A percentile compares a stretch with the other conserved stretches of the same genome.
phyloP scores from a whole-genome alignment of 1,140 invertebrate species.

The Yoshiicerus persimilis region DNA sequence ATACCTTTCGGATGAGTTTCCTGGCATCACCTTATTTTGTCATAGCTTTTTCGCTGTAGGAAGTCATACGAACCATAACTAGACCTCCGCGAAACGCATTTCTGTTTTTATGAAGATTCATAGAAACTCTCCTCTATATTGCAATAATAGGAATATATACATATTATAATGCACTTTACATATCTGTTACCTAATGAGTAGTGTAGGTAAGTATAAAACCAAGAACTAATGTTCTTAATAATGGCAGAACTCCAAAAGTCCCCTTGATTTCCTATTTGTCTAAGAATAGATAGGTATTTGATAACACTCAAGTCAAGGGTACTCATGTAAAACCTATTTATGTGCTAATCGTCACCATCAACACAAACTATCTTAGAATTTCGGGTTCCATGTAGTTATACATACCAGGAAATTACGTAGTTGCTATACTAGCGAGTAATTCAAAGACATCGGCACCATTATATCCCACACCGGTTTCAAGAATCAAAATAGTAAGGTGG shows the following conservation, averaged over 20 bases:
- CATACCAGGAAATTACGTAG: background rate
- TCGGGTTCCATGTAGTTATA: background rate
- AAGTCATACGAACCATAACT: background rate
- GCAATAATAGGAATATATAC: background rate
- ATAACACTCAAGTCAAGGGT: slow-evolving; percentile 2
- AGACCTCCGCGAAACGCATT: background rate
- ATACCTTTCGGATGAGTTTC: background rate
- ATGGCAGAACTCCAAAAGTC: background rate
- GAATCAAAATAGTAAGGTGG: background rate
- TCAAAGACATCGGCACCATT: background rate
- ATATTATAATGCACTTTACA: background rate
- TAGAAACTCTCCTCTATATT: background rate
- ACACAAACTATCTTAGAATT: background rate
- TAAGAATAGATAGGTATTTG: slow-evolving; percentile 8
- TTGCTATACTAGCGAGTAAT: too few species aligned
- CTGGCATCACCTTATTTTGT: background rate
- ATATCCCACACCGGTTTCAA: too few species aligned
- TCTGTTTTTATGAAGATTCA: background rate
- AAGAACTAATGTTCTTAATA: background rate
- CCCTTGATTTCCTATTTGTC: slow-evolving; percentile 4
- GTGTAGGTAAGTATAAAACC: background rate
- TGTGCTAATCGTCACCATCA: background rate
- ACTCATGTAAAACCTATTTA: background rate
- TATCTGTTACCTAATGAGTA: background rate
- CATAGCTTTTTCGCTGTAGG: background rate